Evolutionary conservation across 1,140 invertebrate species (phyloP), one percentile per base, ranked within the genome.

Genomic region (Ericerus pela): DNA sequence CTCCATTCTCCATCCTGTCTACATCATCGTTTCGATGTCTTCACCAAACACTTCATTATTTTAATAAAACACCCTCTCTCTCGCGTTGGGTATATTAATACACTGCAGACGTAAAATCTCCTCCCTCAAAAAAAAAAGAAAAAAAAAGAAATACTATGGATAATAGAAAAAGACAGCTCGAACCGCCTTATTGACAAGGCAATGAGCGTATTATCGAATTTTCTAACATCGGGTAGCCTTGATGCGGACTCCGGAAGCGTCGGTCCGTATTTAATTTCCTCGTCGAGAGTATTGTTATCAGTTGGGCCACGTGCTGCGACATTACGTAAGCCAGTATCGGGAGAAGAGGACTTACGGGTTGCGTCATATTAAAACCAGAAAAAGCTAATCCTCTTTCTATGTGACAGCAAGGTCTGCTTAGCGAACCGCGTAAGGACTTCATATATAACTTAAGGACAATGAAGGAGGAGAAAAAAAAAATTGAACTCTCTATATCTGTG

Each of bases 291-390:
- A 24, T 47, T 47, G 41, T 47, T 47, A 47, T 47, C 41, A 47
- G 41, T 47, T 47, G 26, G 14, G 41, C 41, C 41, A 47, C 41
- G 41, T 47, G 41, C 41, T 47, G 41, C 41, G 41, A 47, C 41
- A 47, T 47, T 47, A 47, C 22, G 26, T 24, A 47, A 47, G 41
- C 41, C 16, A 14, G 14, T 4, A 24, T 38, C 36, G 36, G 14
- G 4, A 14, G 5, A 38, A 14, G 36, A 24, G 6, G 37, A 41
- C 37, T 16, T n/a, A n/a, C n/a, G 26, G 20, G 41, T 47, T 47
- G 41, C 41, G 26, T 47, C 41, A 47, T 47, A 47, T 47, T 47
- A 47, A 47, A 47, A 47, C 41, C 41, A 47, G 41, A 47, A 47
- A n/a, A 47, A 24, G 41, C 41, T 47, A 47, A 47, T 47, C 41